Percentiles rank a stretch among this genome's conserved stretches.
phyloP scores from a whole-genome alignment of 2,888 invertebrate species.

The Mythimna lalbum region DNA sequence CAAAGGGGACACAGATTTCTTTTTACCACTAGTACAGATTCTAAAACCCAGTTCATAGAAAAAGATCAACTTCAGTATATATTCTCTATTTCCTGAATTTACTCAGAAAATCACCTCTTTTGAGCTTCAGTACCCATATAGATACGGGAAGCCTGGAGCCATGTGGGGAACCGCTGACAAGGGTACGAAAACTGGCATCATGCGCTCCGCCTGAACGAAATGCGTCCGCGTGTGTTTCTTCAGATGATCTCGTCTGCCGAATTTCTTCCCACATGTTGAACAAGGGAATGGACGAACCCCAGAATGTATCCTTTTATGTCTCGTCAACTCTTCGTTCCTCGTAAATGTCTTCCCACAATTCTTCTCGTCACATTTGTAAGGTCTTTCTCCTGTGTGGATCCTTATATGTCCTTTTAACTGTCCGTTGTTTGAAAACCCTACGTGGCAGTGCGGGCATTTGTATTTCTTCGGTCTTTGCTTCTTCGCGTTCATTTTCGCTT shows the following conservation, averaged over 20 bases:
- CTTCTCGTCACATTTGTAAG: constrained; percentile 96
- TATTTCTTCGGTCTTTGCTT: constrained; percentile 97
- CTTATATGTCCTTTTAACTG: constrained; percentile 97
- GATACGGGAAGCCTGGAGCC: constrained; percentile 82
- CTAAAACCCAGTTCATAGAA: background rate
- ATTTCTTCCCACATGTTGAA: constrained; percentile 96
- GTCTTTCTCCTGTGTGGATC: constrained; percentile 97
- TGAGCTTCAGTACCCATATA: constrained; percentile 89
- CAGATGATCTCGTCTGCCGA: constrained; percentile 98
- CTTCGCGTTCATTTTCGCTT: constrained; percentile 92
- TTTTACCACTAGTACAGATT: background rate
- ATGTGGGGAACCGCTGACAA: constrained; percentile 88
- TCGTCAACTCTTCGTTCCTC: constrained; percentile 97
- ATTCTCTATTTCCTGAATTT: constrained; percentile 29
- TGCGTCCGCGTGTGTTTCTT: constrained; percentile 98
- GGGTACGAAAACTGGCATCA: constrained; percentile 92
- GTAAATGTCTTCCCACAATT: constrained; percentile 97
- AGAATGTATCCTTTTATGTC: constrained; percentile 97
- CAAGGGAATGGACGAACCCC: constrained; percentile 97
- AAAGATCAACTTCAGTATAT: constrained; percentile 6
- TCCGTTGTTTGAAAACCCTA: constrained; percentile 98
- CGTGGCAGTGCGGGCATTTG: constrained; percentile 96
- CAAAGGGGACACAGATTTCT: background rate
- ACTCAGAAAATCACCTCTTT: constrained; percentile 26
- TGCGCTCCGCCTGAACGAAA: constrained; percentile 90